phyloP scores from a whole-genome alignment of 30 jellyfish, hydroid and myxozoan genomes.

The Pseudorhiza aurosa region DNA sequence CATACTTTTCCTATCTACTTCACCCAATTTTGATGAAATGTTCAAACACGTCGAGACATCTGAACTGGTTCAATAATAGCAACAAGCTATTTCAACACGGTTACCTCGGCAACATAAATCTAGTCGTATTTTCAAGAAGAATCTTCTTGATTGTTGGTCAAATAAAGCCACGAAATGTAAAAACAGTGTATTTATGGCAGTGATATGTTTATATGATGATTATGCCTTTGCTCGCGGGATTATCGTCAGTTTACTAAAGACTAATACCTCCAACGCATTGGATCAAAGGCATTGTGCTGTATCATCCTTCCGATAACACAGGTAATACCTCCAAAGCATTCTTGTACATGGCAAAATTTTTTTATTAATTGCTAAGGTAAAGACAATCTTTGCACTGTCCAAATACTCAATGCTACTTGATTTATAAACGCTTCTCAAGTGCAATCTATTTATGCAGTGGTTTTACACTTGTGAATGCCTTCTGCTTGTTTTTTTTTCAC shows the following conservation, averaged over 20 bases:
- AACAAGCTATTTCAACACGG: neutral
- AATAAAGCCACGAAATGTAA: neutral
- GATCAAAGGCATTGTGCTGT: neutral
- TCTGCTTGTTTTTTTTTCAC: neutral
- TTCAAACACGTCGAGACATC: no score
- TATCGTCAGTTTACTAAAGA: constrained; percentile 1
- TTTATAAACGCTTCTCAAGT: no score
- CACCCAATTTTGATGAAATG: no score
- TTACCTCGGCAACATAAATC: neutral
- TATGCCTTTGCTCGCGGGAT: neutral
- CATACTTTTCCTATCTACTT: neutral
- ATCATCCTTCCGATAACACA: neutral
- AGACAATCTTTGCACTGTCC: no score
- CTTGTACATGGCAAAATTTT: neutral
- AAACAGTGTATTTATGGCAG: neutral
- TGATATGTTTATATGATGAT: neutral
- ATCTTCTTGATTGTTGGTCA: neutral
- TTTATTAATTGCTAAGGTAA: neutral
- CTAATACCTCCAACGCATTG: constrained; percentile 8
- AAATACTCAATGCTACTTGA: no score
- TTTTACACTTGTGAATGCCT: no score
- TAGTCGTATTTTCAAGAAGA: neutral
- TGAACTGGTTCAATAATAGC: no score
- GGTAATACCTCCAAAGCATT: neutral
- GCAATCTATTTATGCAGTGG: no score